Evolutionary conservation across 2,797 vertebrate species (phyloP), one percentile per base, ranked within the genome.

Genomic region (Esox masquinongy): DNA sequence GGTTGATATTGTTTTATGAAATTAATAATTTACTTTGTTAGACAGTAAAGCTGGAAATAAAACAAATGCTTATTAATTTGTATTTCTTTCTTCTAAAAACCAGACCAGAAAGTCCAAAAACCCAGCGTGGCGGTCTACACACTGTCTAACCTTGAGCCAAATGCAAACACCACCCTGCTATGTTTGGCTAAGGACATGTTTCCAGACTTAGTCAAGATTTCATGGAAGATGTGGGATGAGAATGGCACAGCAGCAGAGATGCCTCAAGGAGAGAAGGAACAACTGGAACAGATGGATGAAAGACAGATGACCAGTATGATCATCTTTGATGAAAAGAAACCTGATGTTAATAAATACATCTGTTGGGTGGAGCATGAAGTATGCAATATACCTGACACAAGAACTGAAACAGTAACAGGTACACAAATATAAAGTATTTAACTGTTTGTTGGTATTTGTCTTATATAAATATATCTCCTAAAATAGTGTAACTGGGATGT

Each of bases 141-240:
- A 69, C 31, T 12, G 4, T 24, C 68, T n/a, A 12, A 12, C 5
- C 39, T 11, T 22, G 36, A 69, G 47, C 19, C n/a, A 47, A 49
- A 69, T 49, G 22, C n/a, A 7, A 49, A 1, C 1, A 69, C 11
- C 39, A 26, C 39, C 19, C n/a, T 69, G 39, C 68, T 69, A 22
- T 69, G 68, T 69, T 17, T 5, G 39, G 68, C 68, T 14, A 69
- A 34, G n/a, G 68, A 49, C 39, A 70, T 70, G 68, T 50, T 70
- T 49, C 68, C 68, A 26, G 1, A 50, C 68, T 70, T 70, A 47
- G 68, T 70, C 14, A 50, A 49, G 68, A 49, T 70, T 22, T 70
- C 68, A 49, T 70, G 68, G 68, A 70, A 70, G 68, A 49, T 29
- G 43, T 22, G n/a, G 67, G 5, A 15, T 26, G 14, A 70, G 49